phyloP scores from a whole-genome alignment of 2,113 vertebrate genomes.

The Entelurus aequoreus region DNA sequence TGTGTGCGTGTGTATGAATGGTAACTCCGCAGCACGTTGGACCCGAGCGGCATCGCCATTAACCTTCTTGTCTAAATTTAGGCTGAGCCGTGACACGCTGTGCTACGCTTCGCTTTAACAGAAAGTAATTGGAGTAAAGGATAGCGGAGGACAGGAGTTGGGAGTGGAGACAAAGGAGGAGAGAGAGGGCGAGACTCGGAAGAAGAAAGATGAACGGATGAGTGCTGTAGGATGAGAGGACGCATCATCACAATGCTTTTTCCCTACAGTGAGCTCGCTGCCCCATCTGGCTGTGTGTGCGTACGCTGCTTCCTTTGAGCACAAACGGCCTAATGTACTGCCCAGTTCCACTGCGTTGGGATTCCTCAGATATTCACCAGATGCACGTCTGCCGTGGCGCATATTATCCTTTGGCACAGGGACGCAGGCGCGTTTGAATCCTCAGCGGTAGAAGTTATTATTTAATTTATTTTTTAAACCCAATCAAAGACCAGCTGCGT shows the following conservation, averaged over 20 bases:
- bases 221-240: slow-evolving; percentile 19
- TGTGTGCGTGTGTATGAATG: slow-evolving; percentile 22
- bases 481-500: slow-evolving; percentile 11
- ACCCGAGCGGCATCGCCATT: slow-evolving; percentile 59
- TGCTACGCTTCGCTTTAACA: slow-evolving; percentile 49
- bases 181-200: slow-evolving; percentile 13
- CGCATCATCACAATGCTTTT: slow-evolving; percentile 45
- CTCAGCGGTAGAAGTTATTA: slow-evolving; percentile 13
- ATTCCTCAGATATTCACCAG: slow-evolving; percentile 42
- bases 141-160: slow-evolving; percentile 13
- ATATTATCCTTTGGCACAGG: slow-evolving; percentile 38
- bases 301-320: slow-evolving; percentile 45
- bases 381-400: slow-evolving; percentile 38
- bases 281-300: slow-evolving; percentile 58
- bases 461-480: slow-evolving; percentile 18
- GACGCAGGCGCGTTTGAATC: slow-evolving; percentile 27
- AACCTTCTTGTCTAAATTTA: slow-evolving; percentile 73
- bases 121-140: slow-evolving; percentile 42
- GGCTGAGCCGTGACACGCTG: slow-evolving; percentile 48
- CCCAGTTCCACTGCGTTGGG: slow-evolving; percentile 41
- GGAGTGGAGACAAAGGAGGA: slow-evolving; percentile 15
- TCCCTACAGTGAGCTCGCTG: slow-evolving; percentile 42
- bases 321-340: slow-evolving; percentile 48
- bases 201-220: background rate
- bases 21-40: slow-evolving; percentile 30